Conservation (phyloP, 2,113 vertebrate genomes). For the Uropsilus gracilis region DNA sequence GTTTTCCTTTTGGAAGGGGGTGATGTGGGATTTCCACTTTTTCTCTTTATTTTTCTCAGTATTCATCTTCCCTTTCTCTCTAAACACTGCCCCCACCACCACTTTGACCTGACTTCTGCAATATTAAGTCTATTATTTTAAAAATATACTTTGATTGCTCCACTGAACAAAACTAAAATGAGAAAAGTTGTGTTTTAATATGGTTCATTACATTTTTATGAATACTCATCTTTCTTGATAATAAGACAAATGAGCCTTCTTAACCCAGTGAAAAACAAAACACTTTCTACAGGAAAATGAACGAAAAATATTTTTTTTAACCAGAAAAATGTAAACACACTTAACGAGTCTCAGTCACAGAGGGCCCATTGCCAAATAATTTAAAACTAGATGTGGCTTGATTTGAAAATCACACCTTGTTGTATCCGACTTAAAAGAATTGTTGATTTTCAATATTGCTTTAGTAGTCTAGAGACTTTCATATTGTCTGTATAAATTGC, state of each 20-base stretch:
- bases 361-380: not conserved
- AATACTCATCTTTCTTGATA: not conserved
- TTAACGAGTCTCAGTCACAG: not conserved
- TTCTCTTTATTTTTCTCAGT: not conserved
- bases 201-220: not conserved
- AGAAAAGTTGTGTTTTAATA: not conserved
- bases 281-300: not conserved
- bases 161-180: not conserved
- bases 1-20: not conserved
- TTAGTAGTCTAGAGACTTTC: not conserved
- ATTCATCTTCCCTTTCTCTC: not conserved
- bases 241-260: not conserved
- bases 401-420: not conserved
- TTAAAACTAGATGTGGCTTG: not conserved
- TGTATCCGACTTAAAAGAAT: not conserved
- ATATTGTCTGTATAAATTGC: not conserved
- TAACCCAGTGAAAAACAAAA: not conserved
- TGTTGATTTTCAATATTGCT: not conserved
- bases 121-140: not conserved
- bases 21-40: not conserved
- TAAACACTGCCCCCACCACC: fast-evolving
- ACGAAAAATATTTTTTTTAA: not conserved
- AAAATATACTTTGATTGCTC: not conserved
- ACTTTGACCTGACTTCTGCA: not conserved
- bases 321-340: not conserved